phyloP scores from a whole-genome alignment of 2,113 vertebrate species.

The Lonchura striata region DNA sequence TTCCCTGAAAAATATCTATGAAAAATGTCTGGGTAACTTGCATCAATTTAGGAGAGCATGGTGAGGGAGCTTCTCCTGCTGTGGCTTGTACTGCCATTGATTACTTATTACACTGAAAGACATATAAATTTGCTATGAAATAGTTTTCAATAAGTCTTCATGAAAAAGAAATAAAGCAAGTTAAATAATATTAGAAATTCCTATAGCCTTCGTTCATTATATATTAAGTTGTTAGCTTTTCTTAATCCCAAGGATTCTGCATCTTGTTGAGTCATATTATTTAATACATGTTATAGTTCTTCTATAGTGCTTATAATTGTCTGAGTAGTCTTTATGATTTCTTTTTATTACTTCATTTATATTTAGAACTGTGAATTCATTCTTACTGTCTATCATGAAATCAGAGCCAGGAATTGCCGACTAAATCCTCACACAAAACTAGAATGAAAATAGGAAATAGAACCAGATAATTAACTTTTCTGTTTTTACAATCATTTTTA shows the following conservation, averaged over 20 bases:
- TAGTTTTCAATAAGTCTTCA: neutral
- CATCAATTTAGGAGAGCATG: neutral
- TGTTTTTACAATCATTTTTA: neutral
- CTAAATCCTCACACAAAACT: neutral
- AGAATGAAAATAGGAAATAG: neutral
- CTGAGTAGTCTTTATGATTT: neutral
- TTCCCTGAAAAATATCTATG: neutral
- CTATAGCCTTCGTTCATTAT: neutral
- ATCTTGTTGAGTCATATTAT: neutral
- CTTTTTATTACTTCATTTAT: conserved; percentile 1
- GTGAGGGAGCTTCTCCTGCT: neutral
- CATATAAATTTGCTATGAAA: neutral
- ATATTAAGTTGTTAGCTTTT: neutral
- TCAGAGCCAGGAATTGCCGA: neutral
- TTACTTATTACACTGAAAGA: neutral
- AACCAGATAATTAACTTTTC: neutral
- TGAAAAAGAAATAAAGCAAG: neutral
- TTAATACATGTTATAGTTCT: neutral
- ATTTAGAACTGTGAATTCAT: neutral
- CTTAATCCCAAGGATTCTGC: neutral
- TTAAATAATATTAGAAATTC: neutral
- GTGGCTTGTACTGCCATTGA: neutral
- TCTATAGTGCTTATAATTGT: neutral
- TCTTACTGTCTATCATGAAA: neutral
- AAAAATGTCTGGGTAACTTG: neutral